phyloP scores from a whole-genome alignment of 2,888 invertebrate genomes.

The Heteromurus nitidus region DNA sequence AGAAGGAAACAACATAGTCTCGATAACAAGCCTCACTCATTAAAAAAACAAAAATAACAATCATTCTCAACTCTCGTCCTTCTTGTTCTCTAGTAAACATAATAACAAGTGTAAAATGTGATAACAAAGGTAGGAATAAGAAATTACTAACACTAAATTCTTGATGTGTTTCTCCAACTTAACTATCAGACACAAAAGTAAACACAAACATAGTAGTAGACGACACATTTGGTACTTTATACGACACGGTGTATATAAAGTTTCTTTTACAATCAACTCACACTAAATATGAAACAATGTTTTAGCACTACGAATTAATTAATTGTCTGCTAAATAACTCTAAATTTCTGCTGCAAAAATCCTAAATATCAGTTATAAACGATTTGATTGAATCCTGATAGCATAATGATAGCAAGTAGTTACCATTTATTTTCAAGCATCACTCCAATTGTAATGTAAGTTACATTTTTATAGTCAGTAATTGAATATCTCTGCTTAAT shows the following conservation, averaged over 20 bases:
- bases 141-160: background rate
- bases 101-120: slow-evolving; percentile 1
- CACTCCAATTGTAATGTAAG: slow-evolving; percentile 11
- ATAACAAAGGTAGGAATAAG: slow-evolving; percentile 8
- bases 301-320: slow-evolving; percentile 2
- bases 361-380: too few species aligned
- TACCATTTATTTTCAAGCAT: slow-evolving; percentile 44
- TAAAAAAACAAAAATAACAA: slow-evolving; percentile 58
- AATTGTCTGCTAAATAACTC: slow-evolving; percentile 1
- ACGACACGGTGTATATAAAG: slow-evolving; percentile 1
- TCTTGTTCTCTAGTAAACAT: background rate
- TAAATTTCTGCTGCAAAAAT: too few species aligned
- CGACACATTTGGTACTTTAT: slow-evolving; percentile 1
- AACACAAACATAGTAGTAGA: slow-evolving; percentile 8
- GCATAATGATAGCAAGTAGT: slow-evolving; percentile 42
- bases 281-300: background rate
- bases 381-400: slow-evolving; percentile 63
- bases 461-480: slow-evolving; percentile 27
- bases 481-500: slow-evolving; percentile 40
- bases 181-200: background rate
- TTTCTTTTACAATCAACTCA: background rate
- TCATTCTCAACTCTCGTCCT: slow-evolving; percentile 29
- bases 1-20: slow-evolving; percentile 38
- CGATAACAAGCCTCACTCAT: slow-evolving; percentile 61
- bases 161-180: background rate